Conservation (phyloP, 2,888 invertebrate genomes). For the Lithophane semibrunnea region DNA sequence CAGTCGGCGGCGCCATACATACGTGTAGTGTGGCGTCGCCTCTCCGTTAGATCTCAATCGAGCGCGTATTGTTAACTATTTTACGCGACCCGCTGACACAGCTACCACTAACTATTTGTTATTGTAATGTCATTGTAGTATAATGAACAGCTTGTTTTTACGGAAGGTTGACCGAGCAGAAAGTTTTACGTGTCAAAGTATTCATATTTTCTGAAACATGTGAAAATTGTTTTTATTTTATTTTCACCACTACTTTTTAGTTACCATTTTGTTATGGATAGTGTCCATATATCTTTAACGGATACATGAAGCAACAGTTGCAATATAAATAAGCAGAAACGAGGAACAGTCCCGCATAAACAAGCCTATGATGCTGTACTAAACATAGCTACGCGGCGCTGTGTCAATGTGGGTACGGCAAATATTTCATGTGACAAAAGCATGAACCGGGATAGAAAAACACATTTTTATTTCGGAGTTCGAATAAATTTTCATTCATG, state of each 20-base stretch:
- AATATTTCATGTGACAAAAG: slow-evolving; percentile 54
- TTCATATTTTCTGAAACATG: slow-evolving; percentile 1
- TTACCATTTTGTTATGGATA: background rate
- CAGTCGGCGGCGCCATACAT: slow-evolving; percentile 56
- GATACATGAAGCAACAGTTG: slow-evolving; percentile 8
- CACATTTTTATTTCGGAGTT: slow-evolving; percentile 43
- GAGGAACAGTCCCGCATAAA: slow-evolving; percentile 33
- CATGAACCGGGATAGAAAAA: slow-evolving; percentile 58
- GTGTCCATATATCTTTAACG: background rate
- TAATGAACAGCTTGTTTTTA: slow-evolving; percentile 28
- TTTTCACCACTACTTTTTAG: background rate
- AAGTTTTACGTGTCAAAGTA: background rate
- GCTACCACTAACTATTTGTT: slow-evolving; percentile 68
- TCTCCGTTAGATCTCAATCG: slow-evolving; percentile 65
- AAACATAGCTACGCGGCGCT: slow-evolving; percentile 27
- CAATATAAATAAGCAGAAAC: slow-evolving; percentile 39
- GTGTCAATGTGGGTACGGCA: slow-evolving; percentile 53
- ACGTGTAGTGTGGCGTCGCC: slow-evolving; percentile 50
- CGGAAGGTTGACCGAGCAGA: slow-evolving; percentile 8
- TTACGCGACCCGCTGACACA: slow-evolving; percentile 73
- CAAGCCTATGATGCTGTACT: slow-evolving; percentile 15
- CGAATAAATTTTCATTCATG: slow-evolving; percentile 8
- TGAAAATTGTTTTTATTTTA: background rate
- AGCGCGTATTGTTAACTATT: slow-evolving; percentile 67
- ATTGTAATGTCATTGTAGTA: slow-evolving; percentile 58